Evolutionary conservation across 2,888 invertebrate species (phyloP), one percentile per base, ranked within the genome.

Genomic region (Hydroisotoma schaefferi): DNA sequence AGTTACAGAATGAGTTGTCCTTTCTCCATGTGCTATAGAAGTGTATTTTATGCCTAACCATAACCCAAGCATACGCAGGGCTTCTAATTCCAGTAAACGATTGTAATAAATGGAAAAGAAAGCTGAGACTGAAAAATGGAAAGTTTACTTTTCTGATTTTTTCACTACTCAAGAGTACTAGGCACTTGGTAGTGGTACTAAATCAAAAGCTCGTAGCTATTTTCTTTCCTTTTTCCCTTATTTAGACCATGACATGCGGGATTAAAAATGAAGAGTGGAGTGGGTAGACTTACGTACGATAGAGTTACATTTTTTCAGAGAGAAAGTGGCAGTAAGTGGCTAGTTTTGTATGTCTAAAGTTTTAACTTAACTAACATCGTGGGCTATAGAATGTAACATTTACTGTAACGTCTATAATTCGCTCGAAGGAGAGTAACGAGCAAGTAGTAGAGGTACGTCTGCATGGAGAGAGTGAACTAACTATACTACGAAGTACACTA

Each of bases 121-220:
- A 52, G 53, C 44, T 40, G 59, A 48, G 47, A 5, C 15, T 37
- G 47, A 59, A 55, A 54, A 54, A 54, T 44, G 29, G 43, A 53
- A 60, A 63, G 63, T 63, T 63, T 63, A 57, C 59, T 63, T 63
- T 59, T 59, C 54, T 53, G 54, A 63, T 60, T 63, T 61, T 57
- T 52, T 46, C 15, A 6, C 5, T 40, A 40, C 40, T 40, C 40
- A 40, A 40, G n/a, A n/a, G n/a, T n/a, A n/a, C n/a, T n/a, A n/a
- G n/a, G n/a, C n/a, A n/a, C n/a, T n/a, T n/a, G n/a, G n/a, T n/a
- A n/a, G n/a, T 28, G 44, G 23, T 27, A 28, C 25, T 44, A 43
- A 59, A 59, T 59, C 52, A 51, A 53, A 59, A 37, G 18, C 49
- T 53, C 33, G n/a, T n/a, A n/a, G n/a, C n/a, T 40, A 40, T 20